phyloP scores from a whole-genome alignment of 2,888 invertebrate genomes.

The Leptarthrus brevirostris region DNA sequence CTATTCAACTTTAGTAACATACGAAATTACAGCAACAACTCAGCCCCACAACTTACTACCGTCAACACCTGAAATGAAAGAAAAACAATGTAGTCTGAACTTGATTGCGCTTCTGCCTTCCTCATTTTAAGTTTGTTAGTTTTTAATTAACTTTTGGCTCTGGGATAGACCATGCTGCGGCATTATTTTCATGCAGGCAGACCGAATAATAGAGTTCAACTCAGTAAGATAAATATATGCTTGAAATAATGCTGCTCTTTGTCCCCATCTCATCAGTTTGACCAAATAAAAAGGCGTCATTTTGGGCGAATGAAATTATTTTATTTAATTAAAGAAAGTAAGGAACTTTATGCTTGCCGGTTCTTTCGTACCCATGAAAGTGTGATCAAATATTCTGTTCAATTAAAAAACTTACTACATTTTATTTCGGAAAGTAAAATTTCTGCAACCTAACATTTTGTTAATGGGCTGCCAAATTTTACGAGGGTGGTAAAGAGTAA shows the following conservation, averaged over 20 bases:
- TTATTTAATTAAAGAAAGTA: no score
- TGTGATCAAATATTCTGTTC: no score
- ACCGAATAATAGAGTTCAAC: slow-evolving; percentile 5
- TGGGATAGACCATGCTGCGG: slow-evolving; percentile 65
- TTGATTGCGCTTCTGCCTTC: slow-evolving; percentile 54
- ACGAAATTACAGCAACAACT: slow-evolving; percentile 35
- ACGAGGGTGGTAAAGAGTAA: slow-evolving; percentile 7
- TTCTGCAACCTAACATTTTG: slow-evolving; percentile 20
- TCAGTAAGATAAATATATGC: slow-evolving; percentile 4
- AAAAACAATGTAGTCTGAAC: slow-evolving; percentile 54
- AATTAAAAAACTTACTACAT: no score
- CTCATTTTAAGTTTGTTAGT: slow-evolving; percentile 64
- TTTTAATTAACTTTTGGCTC: slow-evolving; percentile 68
- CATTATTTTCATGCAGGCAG: slow-evolving; percentile 18
- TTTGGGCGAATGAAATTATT: no score
- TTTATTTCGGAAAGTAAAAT: slow-evolving; percentile 27
- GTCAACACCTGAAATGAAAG: slow-evolving; percentile 55
- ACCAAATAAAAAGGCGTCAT: no score
- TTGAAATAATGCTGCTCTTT: not conserved
- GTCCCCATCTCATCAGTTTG: no score
- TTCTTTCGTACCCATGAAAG: no score
- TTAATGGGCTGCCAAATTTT: slow-evolving; percentile 38
- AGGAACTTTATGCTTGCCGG: no score
- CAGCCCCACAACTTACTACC: slow-evolving; percentile 18
- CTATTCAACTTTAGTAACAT: no score